These are phyloP conservation scores for Mus spicilegus DNA, from an alignment of 2,113 vertebrate species.

Conservation along the genomic window DNA sequence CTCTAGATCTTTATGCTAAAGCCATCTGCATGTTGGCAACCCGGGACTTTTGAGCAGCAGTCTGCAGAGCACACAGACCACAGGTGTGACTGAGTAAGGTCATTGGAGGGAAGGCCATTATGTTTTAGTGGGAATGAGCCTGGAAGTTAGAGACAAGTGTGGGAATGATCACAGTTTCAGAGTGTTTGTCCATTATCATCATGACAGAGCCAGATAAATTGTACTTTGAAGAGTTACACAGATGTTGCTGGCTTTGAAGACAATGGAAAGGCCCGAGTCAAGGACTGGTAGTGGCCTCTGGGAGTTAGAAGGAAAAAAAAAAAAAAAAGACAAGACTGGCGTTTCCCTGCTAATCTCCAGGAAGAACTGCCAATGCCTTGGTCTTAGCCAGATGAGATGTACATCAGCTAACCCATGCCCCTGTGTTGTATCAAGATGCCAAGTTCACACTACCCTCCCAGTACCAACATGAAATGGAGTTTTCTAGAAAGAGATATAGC, in stretches of 20 bases:
- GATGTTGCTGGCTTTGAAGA: not conserved
- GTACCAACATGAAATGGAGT: not conserved
- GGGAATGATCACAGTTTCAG: too few species aligned
- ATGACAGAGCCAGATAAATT: not conserved
- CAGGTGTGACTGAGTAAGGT: not conserved
- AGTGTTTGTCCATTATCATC: too few species aligned
- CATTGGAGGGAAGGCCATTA: not conserved
- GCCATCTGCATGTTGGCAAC: not conserved
- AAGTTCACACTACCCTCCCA: too few species aligned
- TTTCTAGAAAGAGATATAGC: not conserved
- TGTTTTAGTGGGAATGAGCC: not conserved
- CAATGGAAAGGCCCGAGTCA: not conserved
- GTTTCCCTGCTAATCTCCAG: not conserved
- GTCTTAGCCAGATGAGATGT: not conserved
- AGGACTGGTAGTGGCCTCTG: too few species aligned
- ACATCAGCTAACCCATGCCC: rapidly evolving
- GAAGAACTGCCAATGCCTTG: not conserved
- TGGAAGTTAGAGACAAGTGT: not conserved
- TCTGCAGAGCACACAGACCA: not conserved
- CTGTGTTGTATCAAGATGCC: not conserved
- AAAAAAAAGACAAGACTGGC: not conserved
- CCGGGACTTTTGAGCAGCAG: not conserved
- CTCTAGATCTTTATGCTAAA: not conserved
- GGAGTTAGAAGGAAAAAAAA: not conserved
- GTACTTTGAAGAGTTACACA: not conserved